Base-by-base conservation (phyloP, 2,113 vertebrate genomes). In the Syngnathus typhle region DNA sequence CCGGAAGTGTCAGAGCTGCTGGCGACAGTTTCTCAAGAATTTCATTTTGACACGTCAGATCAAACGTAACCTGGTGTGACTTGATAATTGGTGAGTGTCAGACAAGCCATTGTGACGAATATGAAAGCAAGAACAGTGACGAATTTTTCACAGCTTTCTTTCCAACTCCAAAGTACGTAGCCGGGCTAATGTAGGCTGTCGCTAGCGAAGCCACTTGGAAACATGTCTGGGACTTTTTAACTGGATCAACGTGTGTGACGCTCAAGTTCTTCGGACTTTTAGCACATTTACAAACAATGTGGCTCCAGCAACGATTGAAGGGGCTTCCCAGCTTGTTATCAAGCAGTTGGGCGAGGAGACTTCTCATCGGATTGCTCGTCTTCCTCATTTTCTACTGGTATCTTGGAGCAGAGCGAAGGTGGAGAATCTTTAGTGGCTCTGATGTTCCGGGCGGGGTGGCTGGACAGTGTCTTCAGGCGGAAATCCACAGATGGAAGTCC, bases 261-360 rank as follows among this genome's bases (percentile, higher is more conserved):
- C 41, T 44, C 12, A 62, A 44, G 12, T 32, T 21, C 21, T 61
- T 61, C 38, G 60, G 38, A 41, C 38, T 56, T 7, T 58, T 15
- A 7, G 55, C 15, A 36, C 5, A 0, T 58, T 47, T 19, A 10
- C 46, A 15, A 12, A 77, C 49, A 7, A 85, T 87, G 95, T 98
- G 95, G 95, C 90, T 96, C 13, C 95, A 97, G 89, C 95, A 98
- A 81, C 91, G 95, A 79, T 89, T 97, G 21, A 98, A 98, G 88
- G 93, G 93, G 49, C 88, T 96, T 6, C 95, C 95, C n/a, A 93
- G 95, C n/a, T 87, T 97, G 85, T 88, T 96, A 7, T 97, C 95
- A 1, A 97, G 95, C 88, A 96, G 93, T 87, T 98, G 95, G 95
- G 94, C 95, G 32, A 87, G 95, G 41, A 91, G 95, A 62, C 80